These are phyloP conservation scores for Hemicentrotus pulcherrimus DNA, from an alignment of 35 echinoderm and acorn worm genomes.

Conservation along the genomic window DNA sequence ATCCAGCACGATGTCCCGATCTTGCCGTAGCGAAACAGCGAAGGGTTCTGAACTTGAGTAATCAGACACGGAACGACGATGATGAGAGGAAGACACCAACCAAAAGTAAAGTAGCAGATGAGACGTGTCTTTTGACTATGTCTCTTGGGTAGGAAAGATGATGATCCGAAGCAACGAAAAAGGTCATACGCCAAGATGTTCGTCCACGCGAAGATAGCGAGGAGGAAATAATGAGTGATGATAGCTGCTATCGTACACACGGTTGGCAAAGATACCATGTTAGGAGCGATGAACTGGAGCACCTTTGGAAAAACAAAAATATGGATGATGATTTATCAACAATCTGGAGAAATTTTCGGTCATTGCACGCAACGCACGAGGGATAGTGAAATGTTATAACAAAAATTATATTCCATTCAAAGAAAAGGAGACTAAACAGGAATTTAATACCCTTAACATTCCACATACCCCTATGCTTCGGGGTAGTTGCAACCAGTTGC, in stretches of 20 bases:
- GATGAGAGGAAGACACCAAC: constrained; percentile 4
- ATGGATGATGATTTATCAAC: background rate
- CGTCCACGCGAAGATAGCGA: constrained; percentile 21
- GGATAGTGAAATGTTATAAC: background rate
- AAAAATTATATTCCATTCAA: too few species aligned
- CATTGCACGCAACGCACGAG: background rate
- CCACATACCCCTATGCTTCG: too few species aligned
- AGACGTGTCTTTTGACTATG: background rate
- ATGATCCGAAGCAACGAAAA: background rate
- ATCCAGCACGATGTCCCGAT: constrained; percentile 22
- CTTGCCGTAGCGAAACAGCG: background rate
- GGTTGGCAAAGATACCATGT: background rate
- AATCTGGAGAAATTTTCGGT: background rate
- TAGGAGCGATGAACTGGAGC: background rate
- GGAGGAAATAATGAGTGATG: background rate
- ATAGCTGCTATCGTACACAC: background rate
- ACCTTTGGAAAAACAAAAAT: background rate
- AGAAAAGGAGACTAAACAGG: too few species aligned
- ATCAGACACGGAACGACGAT: background rate
- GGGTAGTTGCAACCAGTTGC: too few species aligned
- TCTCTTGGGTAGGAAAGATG: background rate
- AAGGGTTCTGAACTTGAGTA: background rate
- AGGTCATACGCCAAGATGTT: constrained; percentile 36
- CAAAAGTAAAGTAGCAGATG: background rate
- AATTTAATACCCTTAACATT: too few species aligned